Percentiles rank a stretch among this genome's conserved stretches.
Evolutionary conservation across 2,113 vertebrate genomes (phyloP).

Genomic region (Tauraco erythrolophus): DNA sequence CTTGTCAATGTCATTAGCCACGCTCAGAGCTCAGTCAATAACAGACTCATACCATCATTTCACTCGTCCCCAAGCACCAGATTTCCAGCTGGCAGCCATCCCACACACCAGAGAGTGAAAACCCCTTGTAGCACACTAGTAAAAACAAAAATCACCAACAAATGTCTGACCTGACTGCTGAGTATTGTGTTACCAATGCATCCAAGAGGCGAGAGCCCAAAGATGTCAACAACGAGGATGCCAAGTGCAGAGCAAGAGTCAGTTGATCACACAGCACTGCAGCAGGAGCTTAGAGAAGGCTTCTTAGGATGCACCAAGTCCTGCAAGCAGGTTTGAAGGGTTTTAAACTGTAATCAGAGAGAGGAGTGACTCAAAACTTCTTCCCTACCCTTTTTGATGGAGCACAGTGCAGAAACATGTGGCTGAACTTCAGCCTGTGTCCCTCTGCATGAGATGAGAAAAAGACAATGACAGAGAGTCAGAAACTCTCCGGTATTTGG

Average conservation of each 20-base stretch:
- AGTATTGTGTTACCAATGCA: not conserved
- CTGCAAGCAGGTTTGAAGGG: not conserved
- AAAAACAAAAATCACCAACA: not conserved
- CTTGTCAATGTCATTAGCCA: constrained; percentile 26
- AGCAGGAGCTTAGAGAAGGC: not conserved
- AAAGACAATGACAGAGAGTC: not conserved
- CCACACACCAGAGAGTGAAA: not conserved
- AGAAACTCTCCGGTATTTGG: not conserved
- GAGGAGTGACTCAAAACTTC: not conserved
- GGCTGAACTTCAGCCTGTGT: not conserved
- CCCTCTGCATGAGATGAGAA: not conserved
- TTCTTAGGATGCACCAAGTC: not conserved
- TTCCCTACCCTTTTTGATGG: not conserved
- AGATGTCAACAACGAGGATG: not conserved
- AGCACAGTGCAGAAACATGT: not conserved
- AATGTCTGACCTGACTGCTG: not conserved
- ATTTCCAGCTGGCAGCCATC: not conserved
- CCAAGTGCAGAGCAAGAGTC: not conserved
- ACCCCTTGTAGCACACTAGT: not conserved
- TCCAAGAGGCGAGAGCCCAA: not conserved
- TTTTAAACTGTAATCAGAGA: not conserved
- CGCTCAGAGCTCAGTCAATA: not conserved
- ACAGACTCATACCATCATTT: not conserved
- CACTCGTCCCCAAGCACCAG: not conserved
- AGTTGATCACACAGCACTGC: not conserved